Evolutionary conservation across 2,113 vertebrate species (phyloP).

Genomic region (Tretioscincus oriximinensis): DNA sequence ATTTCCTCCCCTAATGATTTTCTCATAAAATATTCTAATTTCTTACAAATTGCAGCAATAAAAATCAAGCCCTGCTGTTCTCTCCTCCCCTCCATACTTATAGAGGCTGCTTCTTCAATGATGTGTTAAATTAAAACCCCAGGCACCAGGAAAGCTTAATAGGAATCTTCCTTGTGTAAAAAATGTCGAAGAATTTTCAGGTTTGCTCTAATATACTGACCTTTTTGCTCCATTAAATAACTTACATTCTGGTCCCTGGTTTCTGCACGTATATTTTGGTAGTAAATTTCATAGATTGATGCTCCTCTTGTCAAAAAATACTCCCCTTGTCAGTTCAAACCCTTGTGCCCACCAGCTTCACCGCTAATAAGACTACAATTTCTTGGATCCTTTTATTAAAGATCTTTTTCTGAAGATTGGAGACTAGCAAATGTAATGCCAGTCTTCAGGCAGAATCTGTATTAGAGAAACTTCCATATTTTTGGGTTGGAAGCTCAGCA

Average conservation of each 20-base stretch:
- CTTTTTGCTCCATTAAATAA: slow-evolving; percentile 41
- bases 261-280: slow-evolving; percentile 20
- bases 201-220: slow-evolving; percentile 34
- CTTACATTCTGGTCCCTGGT: slow-evolving; percentile 41
- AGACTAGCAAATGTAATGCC: too few species aligned
- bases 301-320: too few species aligned
- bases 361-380: too few species aligned
- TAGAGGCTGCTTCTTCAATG: slow-evolving; percentile 70
- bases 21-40: slow-evolving; percentile 78
- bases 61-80: slow-evolving; percentile 70
- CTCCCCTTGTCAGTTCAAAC: too few species aligned
- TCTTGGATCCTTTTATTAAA: too few species aligned
- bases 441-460: too few species aligned
- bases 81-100: slow-evolving; percentile 8
- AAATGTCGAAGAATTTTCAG: slow-evolving; percentile 48
- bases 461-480: too few species aligned
- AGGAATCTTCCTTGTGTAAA: slow-evolving; percentile 62
- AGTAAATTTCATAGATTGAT: too few species aligned
- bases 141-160: slow-evolving; percentile 66
- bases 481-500: too few species aligned
- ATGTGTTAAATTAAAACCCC: slow-evolving; percentile 84
- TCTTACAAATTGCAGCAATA: slow-evolving; percentile 75
- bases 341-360: too few species aligned
- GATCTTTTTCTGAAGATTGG: too few species aligned
- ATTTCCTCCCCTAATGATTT: slow-evolving; percentile 73